Conservation (phyloP, 1,140 invertebrate genomes). For the Papilio xuthus region DNA sequence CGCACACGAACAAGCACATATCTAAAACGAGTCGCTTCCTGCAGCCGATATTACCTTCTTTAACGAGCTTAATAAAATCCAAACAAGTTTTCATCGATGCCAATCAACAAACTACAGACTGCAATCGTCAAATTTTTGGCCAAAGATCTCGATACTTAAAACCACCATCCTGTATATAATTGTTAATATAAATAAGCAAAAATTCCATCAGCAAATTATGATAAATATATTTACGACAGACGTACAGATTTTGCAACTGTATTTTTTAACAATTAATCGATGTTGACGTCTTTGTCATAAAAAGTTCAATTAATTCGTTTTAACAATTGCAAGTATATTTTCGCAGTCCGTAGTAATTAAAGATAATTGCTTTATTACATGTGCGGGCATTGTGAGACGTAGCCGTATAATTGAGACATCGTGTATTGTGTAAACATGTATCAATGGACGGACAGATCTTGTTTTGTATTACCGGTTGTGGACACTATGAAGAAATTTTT, state of each 20-base stretch:
- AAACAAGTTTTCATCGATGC: neutral
- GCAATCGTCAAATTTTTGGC: neutral
- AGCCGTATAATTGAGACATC: neutral
- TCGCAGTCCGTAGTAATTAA: slow-evolving; percentile 18
- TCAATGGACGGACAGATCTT: slow-evolving; percentile 1
- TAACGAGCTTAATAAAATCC: slow-evolving; percentile 16
- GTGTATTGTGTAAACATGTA: neutral
- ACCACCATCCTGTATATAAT: neutral
- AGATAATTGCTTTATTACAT: slow-evolving; percentile 21
- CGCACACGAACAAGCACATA: slow-evolving; percentile 19
- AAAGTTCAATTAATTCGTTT: neutral
- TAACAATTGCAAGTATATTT: slow-evolving; percentile 23
- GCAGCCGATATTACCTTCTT: neutral
- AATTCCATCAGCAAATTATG: neutral
- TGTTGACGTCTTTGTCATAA: neutral
- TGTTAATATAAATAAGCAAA: neutral
- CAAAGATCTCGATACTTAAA: neutral
- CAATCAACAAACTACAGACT: neutral
- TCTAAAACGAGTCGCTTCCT: neutral
- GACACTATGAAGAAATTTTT: slow-evolving; percentile 13
- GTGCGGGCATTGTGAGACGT: neutral
- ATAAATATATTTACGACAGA: neutral
- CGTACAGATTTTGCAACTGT: neutral
- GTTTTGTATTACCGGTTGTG: slow-evolving; percentile 4
- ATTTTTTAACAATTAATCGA: slow-evolving; percentile 12